A percentile compares a stretch with the other conserved stretches of the same genome.
Evolutionary conservation across 2,113 vertebrate genomes (phyloP).

Genomic region (Murina feae): DNA sequence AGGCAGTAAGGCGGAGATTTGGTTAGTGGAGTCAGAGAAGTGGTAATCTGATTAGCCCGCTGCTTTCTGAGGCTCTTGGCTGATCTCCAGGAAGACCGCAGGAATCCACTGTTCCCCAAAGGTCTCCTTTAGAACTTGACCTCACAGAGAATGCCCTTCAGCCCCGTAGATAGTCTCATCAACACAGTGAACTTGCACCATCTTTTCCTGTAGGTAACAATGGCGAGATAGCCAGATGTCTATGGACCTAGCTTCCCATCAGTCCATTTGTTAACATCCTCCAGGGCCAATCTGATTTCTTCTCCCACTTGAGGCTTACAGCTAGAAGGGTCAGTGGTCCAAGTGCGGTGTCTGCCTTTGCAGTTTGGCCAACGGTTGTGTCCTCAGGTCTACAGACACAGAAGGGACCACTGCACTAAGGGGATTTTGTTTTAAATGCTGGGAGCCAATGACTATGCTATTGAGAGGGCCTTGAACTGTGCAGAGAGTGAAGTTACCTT

Average conservation of each 20-base stretch:
- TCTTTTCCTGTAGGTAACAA: not conserved
- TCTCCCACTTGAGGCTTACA: not conserved
- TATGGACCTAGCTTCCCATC: not conserved
- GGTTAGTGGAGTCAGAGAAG: constrained; percentile 33
- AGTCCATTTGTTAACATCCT: not conserved
- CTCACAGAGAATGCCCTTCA: not conserved
- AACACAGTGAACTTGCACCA: not conserved
- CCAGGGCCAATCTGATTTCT: not conserved
- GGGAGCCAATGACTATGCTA: not conserved
- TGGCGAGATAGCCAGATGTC: not conserved
- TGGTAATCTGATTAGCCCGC: constrained; percentile 23
- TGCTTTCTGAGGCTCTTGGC: constrained; percentile 24
- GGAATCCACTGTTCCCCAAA: not conserved
- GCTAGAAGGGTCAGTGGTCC: not conserved
- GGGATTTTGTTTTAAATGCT: not conserved
- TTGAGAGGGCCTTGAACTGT: not conserved
- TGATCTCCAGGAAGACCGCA: not conserved
- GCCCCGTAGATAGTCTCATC: not conserved
- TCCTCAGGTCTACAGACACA: not conserved
- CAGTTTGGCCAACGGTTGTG: not conserved
- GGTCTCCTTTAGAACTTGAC: not conserved
- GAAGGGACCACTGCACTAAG: not conserved
- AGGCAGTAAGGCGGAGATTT: constrained; percentile 26
- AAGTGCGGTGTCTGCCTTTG: not conserved
- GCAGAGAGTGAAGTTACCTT: not conserved